Conservation (phyloP, 2,888 invertebrate genomes). For the Phragmatobia fuliginosa region DNA sequence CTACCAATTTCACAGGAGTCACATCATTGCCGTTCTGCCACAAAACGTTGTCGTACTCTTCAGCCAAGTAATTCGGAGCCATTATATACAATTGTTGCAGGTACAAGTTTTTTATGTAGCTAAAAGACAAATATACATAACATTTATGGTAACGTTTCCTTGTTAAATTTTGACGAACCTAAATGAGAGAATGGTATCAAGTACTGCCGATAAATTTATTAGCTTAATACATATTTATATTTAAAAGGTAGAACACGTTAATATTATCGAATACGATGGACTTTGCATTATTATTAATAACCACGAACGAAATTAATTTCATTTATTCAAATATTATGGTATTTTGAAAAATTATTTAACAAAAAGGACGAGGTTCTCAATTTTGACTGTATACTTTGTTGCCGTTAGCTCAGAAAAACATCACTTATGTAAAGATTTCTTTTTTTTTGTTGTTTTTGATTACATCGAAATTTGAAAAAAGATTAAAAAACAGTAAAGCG, state of each 20-base stretch:
- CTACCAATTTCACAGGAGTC: slow-evolving; percentile 87
- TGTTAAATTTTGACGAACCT: not conserved
- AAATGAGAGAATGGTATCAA: too few relatives aligned
- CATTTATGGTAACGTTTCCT: not conserved
- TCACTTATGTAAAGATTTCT: too few relatives aligned
- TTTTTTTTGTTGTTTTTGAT: too few relatives aligned
- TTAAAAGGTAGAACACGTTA: not conserved
- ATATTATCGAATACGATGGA: not conserved
- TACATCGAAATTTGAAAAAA: too few relatives aligned
- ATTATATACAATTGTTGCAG: slow-evolving; percentile 92
- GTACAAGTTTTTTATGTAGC: slow-evolving; percentile 92
- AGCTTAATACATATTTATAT: not conserved
- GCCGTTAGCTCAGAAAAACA: too few relatives aligned
- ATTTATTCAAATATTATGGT: too few relatives aligned
- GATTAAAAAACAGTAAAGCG: too few relatives aligned
- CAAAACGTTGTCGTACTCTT: slow-evolving; percentile 88
- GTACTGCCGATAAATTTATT: not conserved
- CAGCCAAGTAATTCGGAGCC: slow-evolving; percentile 93
- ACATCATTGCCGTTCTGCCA: slow-evolving; percentile 90
- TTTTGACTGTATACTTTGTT: too few relatives aligned
- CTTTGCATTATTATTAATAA: not conserved
- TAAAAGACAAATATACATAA: slow-evolving; percentile 57
- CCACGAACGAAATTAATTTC: too few relatives aligned
- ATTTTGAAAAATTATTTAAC: too few relatives aligned
- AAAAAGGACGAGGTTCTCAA: too few relatives aligned